These are phyloP conservation scores for Meteorus cinctellus DNA, from an alignment of 2,888 invertebrate genomes.

Conservation along the genomic window DNA sequence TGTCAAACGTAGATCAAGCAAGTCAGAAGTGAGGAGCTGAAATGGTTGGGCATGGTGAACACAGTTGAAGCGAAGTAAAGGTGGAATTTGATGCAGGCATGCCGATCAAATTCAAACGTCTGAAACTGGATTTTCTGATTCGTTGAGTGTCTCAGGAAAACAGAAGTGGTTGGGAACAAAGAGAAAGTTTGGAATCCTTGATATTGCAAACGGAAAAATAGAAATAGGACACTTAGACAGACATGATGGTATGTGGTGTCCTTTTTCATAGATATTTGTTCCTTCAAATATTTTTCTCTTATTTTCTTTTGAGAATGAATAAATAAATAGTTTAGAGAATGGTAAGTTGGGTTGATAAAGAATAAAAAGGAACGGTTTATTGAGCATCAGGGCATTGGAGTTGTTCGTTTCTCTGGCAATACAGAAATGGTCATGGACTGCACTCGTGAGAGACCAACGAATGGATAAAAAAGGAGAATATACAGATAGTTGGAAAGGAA, in stretches of 20 bases:
- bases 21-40: background rate
- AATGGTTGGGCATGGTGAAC: background rate
- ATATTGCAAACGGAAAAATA: background rate
- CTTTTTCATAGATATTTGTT: background rate
- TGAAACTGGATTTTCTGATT: constrained; percentile 7
- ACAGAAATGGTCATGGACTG: constrained; percentile 5
- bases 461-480: background rate
- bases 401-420: constrained; percentile 11
- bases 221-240: background rate
- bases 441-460: background rate
- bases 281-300: background rate
- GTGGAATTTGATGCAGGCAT: constrained; percentile 5
- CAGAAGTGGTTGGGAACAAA: background rate
- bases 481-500: background rate
- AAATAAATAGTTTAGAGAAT: background rate
- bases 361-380: constrained; percentile 25
- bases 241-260: no score
- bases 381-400: constrained; percentile 27
- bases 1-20: constrained; percentile 6
- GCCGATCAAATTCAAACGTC: constrained; percentile 21
- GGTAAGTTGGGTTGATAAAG: background rate
- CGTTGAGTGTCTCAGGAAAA: background rate
- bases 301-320: background rate
- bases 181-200: background rate
- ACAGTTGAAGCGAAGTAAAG: background rate